Conservation (phyloP, 1,140 invertebrate genomes). For the Psix sp. region DNA sequence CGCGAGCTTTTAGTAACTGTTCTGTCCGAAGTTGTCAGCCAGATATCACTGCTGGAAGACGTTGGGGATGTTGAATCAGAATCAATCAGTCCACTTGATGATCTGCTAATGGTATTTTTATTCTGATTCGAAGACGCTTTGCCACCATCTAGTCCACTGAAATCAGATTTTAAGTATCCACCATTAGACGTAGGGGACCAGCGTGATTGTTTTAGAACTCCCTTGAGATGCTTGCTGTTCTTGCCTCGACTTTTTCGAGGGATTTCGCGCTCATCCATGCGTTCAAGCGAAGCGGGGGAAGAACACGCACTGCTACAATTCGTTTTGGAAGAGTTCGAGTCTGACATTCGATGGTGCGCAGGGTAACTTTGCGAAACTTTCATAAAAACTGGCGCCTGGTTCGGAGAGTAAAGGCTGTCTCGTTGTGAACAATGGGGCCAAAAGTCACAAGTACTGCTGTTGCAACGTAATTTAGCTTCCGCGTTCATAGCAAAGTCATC, state of each 20-base stretch:
- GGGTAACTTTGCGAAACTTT: slow-evolving; percentile 79
- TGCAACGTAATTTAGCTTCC: slow-evolving; percentile 74
- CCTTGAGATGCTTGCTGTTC: slow-evolving; percentile 62
- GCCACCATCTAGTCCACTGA: slow-evolving; percentile 54
- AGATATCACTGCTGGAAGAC: slow-evolving; percentile 79
- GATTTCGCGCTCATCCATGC: slow-evolving; percentile 65
- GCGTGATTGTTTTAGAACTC: slow-evolving; percentile 63
- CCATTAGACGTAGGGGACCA: slow-evolving; percentile 67
- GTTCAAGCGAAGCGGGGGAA: slow-evolving; percentile 69
- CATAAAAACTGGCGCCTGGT: slow-evolving; percentile 71
- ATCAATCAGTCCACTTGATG: slow-evolving; percentile 64
- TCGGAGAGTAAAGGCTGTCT: slow-evolving; percentile 71
- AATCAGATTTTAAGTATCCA: slow-evolving; percentile 56
- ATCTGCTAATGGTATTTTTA: slow-evolving; percentile 63
- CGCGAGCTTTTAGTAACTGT: slow-evolving; percentile 76
- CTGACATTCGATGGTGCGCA: slow-evolving; percentile 71
- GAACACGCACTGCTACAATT: slow-evolving; percentile 68
- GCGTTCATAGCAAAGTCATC: slow-evolving; percentile 62
- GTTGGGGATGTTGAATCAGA: slow-evolving; percentile 74
- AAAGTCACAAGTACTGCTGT: slow-evolving; percentile 78
- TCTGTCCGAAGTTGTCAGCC: slow-evolving; percentile 77
- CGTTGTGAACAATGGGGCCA: slow-evolving; percentile 79
- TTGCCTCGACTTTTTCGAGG: slow-evolving; percentile 57
- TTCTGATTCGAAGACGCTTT: slow-evolving; percentile 73
- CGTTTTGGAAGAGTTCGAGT: slow-evolving; percentile 48